Percentiles rank a stretch among this genome's conserved stretches.
Evolutionary conservation across 2,797 vertebrate genomes (phyloP).

Genomic region (Taeniopygia guttata): DNA sequence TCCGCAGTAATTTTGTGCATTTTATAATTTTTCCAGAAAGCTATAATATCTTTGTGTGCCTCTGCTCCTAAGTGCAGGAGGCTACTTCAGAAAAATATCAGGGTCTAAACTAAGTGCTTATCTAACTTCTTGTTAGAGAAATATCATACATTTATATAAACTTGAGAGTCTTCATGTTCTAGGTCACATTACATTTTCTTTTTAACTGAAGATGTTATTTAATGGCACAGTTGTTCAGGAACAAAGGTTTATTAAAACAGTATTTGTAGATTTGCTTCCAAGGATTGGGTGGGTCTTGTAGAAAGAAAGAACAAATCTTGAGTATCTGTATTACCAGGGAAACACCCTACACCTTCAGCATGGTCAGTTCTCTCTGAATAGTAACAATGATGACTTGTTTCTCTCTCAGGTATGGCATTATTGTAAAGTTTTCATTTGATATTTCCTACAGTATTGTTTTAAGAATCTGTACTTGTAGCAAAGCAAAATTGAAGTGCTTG

Average conservation of each 20-base stretch:
- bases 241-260: background rate
- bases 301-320: background rate
- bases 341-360: background rate
- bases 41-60: background rate
- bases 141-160: background rate
- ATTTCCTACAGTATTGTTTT: background rate
- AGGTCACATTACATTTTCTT: background rate
- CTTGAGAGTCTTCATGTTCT: background rate
- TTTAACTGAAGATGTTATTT: background rate
- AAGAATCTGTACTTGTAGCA: background rate
- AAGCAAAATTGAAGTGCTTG: background rate
- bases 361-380: background rate
- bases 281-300: background rate
- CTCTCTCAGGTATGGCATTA: background rate
- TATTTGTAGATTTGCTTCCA: background rate
- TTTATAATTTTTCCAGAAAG: background rate
- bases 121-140: background rate
- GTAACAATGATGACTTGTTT: background rate
- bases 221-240: background rate
- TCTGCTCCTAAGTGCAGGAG: background rate
- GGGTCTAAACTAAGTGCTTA: background rate
- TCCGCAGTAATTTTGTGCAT: background rate
- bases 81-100: background rate
- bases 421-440: background rate
- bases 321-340: background rate